Evolutionary conservation across 2,113 vertebrate species (phyloP), one percentile per base, ranked within the genome.

Genomic region (Hassar affinis): DNA sequence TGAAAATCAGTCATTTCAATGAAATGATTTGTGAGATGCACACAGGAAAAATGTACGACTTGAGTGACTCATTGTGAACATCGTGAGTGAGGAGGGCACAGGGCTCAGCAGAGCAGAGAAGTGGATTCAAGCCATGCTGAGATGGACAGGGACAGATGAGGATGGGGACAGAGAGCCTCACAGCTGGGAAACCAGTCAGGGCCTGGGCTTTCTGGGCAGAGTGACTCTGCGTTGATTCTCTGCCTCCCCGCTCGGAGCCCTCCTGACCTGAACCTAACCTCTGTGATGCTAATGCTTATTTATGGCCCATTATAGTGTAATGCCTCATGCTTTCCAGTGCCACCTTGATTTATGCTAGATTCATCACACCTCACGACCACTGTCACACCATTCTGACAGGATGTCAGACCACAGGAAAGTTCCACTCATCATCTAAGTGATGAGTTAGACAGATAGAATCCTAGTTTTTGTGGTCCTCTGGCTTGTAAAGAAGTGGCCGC

Each of bases 151-250:
- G 84, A 81, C 86, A 90, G 84, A 88, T 88, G 89, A 82, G 61
- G 76, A 45, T 45, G 35, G 18, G 75, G 71, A 59, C 56, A 25
- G 42, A 61, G 30, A 25, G 33, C 84, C 30, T 69, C 79, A 88
- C 87, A 90, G 87, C 86, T 88, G 89, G 87, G 71, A 88, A 90
- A 88, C 71, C 85, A 85, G 88, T 89, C 86, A 88, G 85, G 47
- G 38, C 76, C 79, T 54, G 74, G 25, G 30, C 15, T 77, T 72
- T 69, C 76, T 56, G 85, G 66, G 49, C 85, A 56, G 84, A 81
- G 78, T 66, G 71, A 81, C 84, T 81, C 72, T 84, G 45, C 30
- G 30, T 84, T 84, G 80, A 83, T 81, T 85, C 64, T 52, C 71
- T 35, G 61, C 72, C 82, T 69, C 85, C 79, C 83, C 42, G 76